Evolutionary conservation across 2,797 vertebrate species (phyloP).

Genomic region (Heliangelus exortis): DNA sequence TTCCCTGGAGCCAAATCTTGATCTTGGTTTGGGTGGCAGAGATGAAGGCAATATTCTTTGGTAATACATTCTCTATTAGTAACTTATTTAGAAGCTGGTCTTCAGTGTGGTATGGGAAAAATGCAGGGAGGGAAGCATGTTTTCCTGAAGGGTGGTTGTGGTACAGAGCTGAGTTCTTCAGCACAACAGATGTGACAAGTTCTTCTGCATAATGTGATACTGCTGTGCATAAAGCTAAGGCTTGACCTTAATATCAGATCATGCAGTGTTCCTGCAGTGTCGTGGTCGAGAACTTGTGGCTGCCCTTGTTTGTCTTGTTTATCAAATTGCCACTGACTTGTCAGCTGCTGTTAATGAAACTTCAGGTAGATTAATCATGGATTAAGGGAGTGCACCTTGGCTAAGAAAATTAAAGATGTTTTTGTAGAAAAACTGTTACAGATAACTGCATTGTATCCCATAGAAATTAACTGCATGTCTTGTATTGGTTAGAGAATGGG

Average conservation of each 20-base stretch:
- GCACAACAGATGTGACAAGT: neutral
- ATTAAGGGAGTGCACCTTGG: neutral
- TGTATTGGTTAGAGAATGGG: neutral
- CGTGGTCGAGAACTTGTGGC: neutral
- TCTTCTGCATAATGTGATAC: neutral
- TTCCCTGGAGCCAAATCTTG: neutral
- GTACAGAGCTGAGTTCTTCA: neutral
- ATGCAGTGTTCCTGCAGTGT: neutral
- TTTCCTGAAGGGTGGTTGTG: neutral
- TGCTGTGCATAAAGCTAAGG: neutral
- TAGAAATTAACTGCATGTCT: neutral
- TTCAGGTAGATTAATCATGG: neutral
- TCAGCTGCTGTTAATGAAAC: constrained; percentile 4
- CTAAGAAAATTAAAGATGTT: neutral
- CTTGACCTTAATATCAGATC: neutral
- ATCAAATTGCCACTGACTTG: neutral
- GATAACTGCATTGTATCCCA: neutral
- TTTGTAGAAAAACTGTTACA: neutral
- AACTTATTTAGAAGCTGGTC: neutral
- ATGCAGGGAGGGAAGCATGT: neutral
- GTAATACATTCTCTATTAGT: neutral
- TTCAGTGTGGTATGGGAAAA: neutral
- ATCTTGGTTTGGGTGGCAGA: neutral
- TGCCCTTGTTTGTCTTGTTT: neutral
- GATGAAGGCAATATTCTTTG: neutral